Conservation (phyloP, 2,888 invertebrate species). For the Gymnosoma rotundatum region DNA sequence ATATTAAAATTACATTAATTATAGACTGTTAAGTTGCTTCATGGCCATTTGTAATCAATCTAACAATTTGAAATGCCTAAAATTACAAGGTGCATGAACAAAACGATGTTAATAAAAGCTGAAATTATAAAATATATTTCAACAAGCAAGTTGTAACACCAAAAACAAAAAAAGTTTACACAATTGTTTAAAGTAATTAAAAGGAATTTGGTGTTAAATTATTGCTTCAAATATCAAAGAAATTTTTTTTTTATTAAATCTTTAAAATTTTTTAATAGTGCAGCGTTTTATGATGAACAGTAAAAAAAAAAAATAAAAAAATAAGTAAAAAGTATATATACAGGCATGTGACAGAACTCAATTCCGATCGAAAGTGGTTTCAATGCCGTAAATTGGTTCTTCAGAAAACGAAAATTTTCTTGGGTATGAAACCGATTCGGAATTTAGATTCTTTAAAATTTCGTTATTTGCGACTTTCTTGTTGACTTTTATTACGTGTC, state of each 20-base stretch:
- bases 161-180: not conserved
- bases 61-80: constrained; percentile 2
- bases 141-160: not conserved
- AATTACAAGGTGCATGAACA: constrained; percentile 50
- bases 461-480: too few relatives aligned
- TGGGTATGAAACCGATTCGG: too few relatives aligned
- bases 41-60: constrained; percentile 52
- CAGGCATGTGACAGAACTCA: too few relatives aligned
- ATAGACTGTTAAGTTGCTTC: constrained; percentile 47
- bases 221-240: not conserved
- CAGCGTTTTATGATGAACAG: too few relatives aligned
- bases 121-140: constrained; percentile 36
- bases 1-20: constrained; percentile 25
- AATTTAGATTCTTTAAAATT: too few relatives aligned
- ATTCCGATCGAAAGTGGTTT: too few relatives aligned
- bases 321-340: too few relatives aligned
- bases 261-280: too few relatives aligned
- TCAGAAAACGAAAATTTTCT: too few relatives aligned
- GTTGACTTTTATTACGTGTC: too few relatives aligned
- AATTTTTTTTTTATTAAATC: too few relatives aligned
- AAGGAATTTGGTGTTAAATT: constrained; percentile 23
- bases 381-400: too few relatives aligned
- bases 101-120: constrained; percentile 43
- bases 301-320: not conserved
- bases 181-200: constrained; percentile 28